A percentile compares a stretch with the other conserved stretches of the same genome.
Conservation (phyloP, 2,888 invertebrate species). For the Trissonchulus sp. region DNA sequence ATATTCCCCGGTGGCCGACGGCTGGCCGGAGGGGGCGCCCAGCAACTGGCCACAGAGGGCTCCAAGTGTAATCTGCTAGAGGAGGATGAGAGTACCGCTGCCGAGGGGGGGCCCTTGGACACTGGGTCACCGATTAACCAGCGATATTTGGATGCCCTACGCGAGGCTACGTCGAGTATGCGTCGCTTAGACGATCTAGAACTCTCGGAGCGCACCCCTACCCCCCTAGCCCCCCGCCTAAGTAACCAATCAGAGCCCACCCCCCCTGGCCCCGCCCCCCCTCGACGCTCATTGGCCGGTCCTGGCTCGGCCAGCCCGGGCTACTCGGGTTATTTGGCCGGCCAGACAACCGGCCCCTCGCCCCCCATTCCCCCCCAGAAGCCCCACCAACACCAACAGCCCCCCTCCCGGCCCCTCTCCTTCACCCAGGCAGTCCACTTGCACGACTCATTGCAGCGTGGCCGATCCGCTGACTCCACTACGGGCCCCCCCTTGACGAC, state of each 20-base stretch:
- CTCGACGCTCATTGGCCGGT: no score
- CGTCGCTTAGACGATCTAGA: no score
- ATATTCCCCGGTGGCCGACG: background rate
- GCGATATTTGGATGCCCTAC: constrained; percentile 17
- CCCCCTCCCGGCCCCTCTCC: no score
- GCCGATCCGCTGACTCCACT: background rate
- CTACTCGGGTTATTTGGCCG: background rate
- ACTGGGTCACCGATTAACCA: constrained; percentile 17
- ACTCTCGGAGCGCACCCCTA: no score
- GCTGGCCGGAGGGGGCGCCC: background rate
- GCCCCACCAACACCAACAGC: no score
- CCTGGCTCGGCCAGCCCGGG: no score
- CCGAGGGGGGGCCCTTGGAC: background rate
- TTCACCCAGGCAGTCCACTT: constrained; percentile 23
- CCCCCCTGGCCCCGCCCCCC: no score
- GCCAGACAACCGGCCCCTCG: background rate
- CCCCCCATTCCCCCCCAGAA: background rate
- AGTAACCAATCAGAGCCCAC: no score
- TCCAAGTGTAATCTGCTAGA: constrained; percentile 30
- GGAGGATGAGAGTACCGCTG: background rate
- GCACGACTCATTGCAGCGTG: constrained; percentile 13
- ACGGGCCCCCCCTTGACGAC: background rate
- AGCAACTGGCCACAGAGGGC: constrained; percentile 15
- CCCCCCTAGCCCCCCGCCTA: no score
- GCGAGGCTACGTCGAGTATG: no score